These are phyloP conservation scores for Drosophila pseudotakahashii DNA, from an alignment of 2,888 invertebrate genomes.

Conservation along the genomic window DNA sequence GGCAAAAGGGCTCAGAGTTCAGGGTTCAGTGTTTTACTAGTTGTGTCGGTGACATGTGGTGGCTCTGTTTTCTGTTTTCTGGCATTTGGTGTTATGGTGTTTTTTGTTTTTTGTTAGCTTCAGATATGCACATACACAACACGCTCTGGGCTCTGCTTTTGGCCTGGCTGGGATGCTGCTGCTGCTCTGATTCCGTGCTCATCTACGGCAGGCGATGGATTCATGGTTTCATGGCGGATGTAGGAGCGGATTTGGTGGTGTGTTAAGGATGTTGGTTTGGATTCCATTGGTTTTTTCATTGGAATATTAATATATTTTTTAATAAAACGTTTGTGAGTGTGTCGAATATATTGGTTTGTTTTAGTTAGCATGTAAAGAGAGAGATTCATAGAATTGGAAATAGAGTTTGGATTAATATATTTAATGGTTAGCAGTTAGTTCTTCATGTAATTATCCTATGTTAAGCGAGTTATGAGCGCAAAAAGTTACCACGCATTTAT, in stretches of 20 bases:
- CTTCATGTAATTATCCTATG: slow-evolving; percentile 39
- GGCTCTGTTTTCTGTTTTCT: slow-evolving; percentile 28
- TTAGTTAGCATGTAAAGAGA: slow-evolving; percentile 77
- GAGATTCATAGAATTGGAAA: slow-evolving; percentile 77
- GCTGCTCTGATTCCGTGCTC: slow-evolving; percentile 39
- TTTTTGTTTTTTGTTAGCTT: slow-evolving; percentile 27
- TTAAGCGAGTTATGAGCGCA: slow-evolving; percentile 61
- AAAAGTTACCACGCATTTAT: slow-evolving; percentile 67
- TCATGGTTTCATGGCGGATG: slow-evolving; percentile 37
- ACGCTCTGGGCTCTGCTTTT: slow-evolving; percentile 20
- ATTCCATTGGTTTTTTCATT: slow-evolving; percentile 17
- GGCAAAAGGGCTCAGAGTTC: slow-evolving; percentile 31
- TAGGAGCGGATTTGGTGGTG: slow-evolving; percentile 26
- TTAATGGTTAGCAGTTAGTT: slow-evolving; percentile 75
- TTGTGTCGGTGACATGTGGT: slow-evolving; percentile 28
- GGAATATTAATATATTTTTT: slow-evolving; percentile 25
- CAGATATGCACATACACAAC: slow-evolving; percentile 29
- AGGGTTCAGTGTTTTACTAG: slow-evolving; percentile 32
- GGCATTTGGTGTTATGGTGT: slow-evolving; percentile 26
- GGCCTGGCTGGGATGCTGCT: slow-evolving; percentile 33
- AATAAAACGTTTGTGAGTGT: slow-evolving; percentile 14
- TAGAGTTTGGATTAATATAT: slow-evolving; percentile 73
- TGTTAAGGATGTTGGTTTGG: slow-evolving; percentile 14
- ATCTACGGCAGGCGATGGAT: slow-evolving; percentile 48
- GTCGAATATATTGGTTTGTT: slow-evolving; percentile 33